phyloP scores from a whole-genome alignment of 2,888 invertebrate species.

The Spisula subtruncata region DNA sequence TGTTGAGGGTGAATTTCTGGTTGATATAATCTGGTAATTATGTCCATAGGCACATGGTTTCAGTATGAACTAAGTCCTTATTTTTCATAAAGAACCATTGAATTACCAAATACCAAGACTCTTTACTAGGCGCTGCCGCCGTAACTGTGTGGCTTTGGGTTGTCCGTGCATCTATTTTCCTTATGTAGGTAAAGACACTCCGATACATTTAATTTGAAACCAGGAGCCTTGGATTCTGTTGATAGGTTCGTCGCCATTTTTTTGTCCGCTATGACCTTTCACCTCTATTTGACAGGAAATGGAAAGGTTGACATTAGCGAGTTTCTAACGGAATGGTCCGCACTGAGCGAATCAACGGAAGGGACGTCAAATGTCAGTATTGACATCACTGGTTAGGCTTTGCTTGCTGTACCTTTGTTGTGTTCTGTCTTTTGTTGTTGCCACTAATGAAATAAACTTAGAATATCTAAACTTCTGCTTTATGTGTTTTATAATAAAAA shows the following conservation, averaged over 20 bases:
- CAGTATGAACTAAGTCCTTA: too few relatives aligned
- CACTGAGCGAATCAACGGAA: constrained; percentile 44
- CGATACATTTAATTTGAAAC: too few relatives aligned
- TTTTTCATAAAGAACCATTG: too few relatives aligned
- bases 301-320: constrained; percentile 76
- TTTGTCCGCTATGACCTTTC: not conserved
- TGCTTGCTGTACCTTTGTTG: not conserved
- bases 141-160: too few relatives aligned
- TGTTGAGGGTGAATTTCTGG: too few relatives aligned
- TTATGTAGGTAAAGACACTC: too few relatives aligned
- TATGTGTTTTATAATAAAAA: too few relatives aligned
- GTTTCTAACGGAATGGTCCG: constrained; percentile 79
- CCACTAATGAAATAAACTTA: not conserved
- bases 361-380: constrained; percentile 57
- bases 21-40: not conserved
- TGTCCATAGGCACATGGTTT: too few relatives aligned
- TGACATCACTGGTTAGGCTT: constrained; percentile 57
- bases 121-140: too few relatives aligned
- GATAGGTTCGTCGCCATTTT: not conserved
- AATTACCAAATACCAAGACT: too few relatives aligned
- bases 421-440: not conserved
- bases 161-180: too few relatives aligned
- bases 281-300: constrained; percentile 67
- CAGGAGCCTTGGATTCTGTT: not conserved
- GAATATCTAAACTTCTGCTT: not conserved